phyloP scores from a whole-genome alignment of 2,797 vertebrate genomes.

The Amblyopsis hoosieri region DNA sequence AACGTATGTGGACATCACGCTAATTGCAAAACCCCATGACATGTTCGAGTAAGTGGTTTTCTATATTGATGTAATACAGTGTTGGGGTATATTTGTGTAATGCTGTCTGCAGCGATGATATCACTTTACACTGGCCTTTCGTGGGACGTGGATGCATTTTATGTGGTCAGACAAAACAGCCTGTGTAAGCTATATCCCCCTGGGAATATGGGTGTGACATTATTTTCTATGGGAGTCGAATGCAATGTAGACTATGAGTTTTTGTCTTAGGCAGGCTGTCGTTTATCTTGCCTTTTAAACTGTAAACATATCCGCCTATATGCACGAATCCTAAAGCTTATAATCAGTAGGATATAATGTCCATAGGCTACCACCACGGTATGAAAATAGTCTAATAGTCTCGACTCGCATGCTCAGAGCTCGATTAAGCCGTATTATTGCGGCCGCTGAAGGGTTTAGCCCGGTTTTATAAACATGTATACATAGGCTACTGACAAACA shows the following conservation, averaged over 20 bases:
- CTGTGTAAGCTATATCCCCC: background rate
- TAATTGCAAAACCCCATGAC: constrained; percentile 64
- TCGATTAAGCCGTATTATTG: background rate
- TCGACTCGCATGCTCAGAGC: background rate
- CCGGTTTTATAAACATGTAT: constrained; percentile 39
- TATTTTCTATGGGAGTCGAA: background rate
- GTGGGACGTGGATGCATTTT: background rate
- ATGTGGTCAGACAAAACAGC: constrained; percentile 11
- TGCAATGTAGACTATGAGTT: background rate
- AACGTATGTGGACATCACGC: constrained; percentile 27
- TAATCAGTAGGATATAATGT: too few species aligned
- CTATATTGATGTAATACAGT: background rate
- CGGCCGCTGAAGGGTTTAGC: constrained; percentile 28
- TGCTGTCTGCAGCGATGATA: background rate
- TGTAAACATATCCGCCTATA: background rate
- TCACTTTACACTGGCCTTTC: background rate
- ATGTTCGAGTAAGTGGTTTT: constrained; percentile 82
- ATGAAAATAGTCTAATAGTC: background rate
- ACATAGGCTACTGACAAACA: constrained; percentile 39
- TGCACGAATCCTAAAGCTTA: background rate
- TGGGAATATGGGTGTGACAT: background rate
- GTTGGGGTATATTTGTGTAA: background rate
- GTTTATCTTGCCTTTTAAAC: too few species aligned
- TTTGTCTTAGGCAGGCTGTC: too few species aligned
- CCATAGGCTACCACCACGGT: too few species aligned